phyloP scores from a whole-genome alignment of 2,113 vertebrate genomes.

The Tringa solitaria region DNA sequence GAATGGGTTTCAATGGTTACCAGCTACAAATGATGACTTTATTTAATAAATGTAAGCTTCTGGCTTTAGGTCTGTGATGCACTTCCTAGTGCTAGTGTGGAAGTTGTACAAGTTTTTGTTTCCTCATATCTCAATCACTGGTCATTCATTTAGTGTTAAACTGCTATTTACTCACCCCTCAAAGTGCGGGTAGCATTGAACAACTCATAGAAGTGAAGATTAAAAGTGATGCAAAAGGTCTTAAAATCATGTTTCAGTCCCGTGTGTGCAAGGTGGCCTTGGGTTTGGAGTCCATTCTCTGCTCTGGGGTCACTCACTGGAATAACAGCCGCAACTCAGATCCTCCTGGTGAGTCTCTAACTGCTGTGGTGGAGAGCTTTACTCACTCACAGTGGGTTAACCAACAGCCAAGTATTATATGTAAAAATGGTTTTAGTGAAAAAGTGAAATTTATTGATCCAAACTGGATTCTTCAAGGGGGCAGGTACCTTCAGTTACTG shows the following conservation, averaged over 20 bases:
- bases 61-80: background rate
- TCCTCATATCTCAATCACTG: background rate
- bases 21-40: background rate
- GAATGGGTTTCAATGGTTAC: background rate
- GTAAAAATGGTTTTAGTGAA: background rate
- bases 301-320: background rate
- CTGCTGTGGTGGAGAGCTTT: background rate
- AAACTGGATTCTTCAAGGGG: background rate
- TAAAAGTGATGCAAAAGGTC: background rate
- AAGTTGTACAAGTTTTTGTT: background rate
- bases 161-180: background rate
- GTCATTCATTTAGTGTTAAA: background rate
- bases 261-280: background rate
- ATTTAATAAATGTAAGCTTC: background rate
- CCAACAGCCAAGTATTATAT: background rate
- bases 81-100: background rate
- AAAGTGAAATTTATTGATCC: background rate
- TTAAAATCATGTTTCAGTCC: background rate
- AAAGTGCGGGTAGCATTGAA: background rate
- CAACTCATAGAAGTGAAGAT: background rate
- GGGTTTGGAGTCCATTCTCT: background rate
- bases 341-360: background rate
- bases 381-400: background rate
- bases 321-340: background rate
- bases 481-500: background rate